Evolutionary conservation across 2,113 vertebrate genomes (phyloP).

Genomic region (Cyanoderma ruficeps): DNA sequence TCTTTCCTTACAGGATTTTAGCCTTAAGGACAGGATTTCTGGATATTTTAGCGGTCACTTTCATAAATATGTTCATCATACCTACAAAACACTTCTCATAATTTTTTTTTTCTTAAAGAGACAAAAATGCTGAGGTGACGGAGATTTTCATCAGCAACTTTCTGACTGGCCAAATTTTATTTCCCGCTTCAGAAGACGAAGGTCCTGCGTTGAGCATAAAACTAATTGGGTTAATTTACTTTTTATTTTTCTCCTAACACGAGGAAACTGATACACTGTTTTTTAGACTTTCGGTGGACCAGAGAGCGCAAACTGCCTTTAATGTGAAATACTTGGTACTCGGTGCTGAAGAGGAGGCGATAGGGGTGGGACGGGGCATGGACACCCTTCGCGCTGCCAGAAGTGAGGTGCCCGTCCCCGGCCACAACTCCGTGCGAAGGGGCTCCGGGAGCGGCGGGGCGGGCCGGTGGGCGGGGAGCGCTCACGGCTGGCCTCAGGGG

Average conservation of each 20-base stretch:
- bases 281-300: not conserved
- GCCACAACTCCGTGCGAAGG: no score
- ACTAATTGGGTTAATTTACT: not conserved
- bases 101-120: not conserved
- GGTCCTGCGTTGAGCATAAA: not conserved
- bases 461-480: not conserved
- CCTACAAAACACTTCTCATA: not conserved
- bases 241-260: not conserved
- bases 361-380: not conserved
- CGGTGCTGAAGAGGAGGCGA: not conserved
- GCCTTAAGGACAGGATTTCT: not conserved
- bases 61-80: not conserved
- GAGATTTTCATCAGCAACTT: not conserved
- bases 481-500: not conserved
- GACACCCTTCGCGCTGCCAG: not conserved
- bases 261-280: not conserved
- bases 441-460: not conserved
- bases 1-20: not conserved
- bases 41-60: not conserved
- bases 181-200: not conserved
- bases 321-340: not conserved
- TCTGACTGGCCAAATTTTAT: not conserved
- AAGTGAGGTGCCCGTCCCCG: rapidly evolving
- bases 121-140: not conserved
- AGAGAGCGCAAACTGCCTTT: not conserved